Conservation (phyloP, 2,797 vertebrate species). For the Siniperca undulata region DNA sequence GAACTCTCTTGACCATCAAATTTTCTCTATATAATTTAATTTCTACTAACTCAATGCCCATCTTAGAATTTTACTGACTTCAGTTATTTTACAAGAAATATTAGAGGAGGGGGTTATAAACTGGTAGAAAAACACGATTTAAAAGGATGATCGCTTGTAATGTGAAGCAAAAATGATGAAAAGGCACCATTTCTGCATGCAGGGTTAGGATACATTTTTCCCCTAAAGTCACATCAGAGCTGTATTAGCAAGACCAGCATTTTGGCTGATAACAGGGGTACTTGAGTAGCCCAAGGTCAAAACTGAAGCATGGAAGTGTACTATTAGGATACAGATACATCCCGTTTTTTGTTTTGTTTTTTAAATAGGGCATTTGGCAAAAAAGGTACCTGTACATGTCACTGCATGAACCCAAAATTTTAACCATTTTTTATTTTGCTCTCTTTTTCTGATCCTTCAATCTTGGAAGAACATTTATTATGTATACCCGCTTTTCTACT, state of each 20-base stretch:
- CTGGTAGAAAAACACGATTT: too few relatives aligned
- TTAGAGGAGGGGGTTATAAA: background rate
- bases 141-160: background rate
- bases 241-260: background rate
- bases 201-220: slow-evolving; percentile 10
- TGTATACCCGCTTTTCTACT: background rate
- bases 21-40: background rate
- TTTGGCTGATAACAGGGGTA: slow-evolving; percentile 15
- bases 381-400: slow-evolving; percentile 7
- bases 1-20: background rate
- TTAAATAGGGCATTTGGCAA: background rate
- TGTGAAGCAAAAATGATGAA: slow-evolving; percentile 36
- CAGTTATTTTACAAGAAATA: background rate
- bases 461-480: slow-evolving; percentile 8
- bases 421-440: background rate
- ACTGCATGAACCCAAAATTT: background rate
- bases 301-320: background rate
- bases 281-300: background rate
- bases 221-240: slow-evolving; percentile 22
- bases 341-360: background rate
- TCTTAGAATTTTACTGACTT: background rate
- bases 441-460: background rate
- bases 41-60: background rate
- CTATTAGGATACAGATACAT: background rate
- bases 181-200: background rate